Conservation (phyloP, 2,888 invertebrate genomes). For the Fragum whitleyi region DNA sequence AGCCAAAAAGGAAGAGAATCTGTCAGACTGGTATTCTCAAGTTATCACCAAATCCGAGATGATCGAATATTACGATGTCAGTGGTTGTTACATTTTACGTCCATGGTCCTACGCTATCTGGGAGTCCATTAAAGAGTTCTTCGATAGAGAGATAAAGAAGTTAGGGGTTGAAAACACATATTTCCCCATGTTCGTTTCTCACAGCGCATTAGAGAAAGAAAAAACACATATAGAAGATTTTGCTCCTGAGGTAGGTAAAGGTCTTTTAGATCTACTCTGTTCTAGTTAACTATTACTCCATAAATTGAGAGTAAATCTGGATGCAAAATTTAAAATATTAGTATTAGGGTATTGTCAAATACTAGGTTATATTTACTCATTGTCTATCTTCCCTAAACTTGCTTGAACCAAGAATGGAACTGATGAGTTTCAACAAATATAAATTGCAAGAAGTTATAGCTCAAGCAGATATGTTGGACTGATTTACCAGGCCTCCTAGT, state of each 20-base stretch:
- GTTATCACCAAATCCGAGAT: slow-evolving; percentile 96
- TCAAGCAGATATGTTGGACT: no score
- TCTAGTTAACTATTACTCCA: no score
- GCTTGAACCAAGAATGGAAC: no score
- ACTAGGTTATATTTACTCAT: no score
- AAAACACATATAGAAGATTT: slow-evolving; percentile 99
- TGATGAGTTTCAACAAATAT: no score
- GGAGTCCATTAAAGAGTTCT: slow-evolving; percentile 95
- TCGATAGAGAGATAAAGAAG: slow-evolving; percentile 94
- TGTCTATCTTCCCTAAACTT: no score
- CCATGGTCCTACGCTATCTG: slow-evolving; percentile 99
- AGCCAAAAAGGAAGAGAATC: slow-evolving; percentile 95
- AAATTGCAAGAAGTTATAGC: no score
- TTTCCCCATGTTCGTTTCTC: slow-evolving; percentile 99
- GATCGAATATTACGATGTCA: slow-evolving; percentile 99
- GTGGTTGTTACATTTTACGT: slow-evolving; percentile 98
- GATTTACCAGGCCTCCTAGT: no score
- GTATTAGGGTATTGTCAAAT: no score
- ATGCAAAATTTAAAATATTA: no score
- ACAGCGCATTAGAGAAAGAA: slow-evolving; percentile 95
- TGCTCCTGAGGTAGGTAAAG: slow-evolving; percentile 95
- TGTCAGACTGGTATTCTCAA: slow-evolving; percentile 99
- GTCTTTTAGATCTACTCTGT: no score
- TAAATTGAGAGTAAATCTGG: no score
- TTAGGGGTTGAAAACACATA: slow-evolving; percentile 98